Conservation (phyloP, 2,797 vertebrate genomes). For the Euphonia xanthogaster region DNA sequence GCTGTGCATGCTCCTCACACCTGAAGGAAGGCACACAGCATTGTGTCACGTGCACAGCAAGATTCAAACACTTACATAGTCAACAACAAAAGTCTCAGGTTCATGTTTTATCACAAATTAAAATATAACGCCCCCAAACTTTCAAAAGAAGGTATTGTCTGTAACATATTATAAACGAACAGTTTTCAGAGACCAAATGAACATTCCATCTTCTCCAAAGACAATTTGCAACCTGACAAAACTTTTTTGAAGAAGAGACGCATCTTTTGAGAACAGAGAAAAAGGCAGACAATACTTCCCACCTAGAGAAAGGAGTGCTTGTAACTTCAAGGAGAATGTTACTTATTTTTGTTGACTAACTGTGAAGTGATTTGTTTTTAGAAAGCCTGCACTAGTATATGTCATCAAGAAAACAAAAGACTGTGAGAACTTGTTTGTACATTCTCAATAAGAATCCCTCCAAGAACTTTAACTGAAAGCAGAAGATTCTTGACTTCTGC, state of each 20-base stretch:
- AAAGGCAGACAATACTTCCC: neutral
- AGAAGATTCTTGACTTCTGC: neutral
- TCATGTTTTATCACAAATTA: neutral
- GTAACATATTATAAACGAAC: neutral
- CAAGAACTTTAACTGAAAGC: neutral
- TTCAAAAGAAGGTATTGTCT: neutral
- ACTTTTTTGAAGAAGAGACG: neutral
- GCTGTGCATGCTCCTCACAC: slow-evolving; percentile 98
- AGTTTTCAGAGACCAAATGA: neutral
- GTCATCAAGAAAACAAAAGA: neutral
- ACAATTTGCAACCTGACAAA: neutral
- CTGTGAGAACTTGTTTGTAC: neutral
- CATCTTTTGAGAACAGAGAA: neutral
- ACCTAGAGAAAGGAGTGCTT: neutral
- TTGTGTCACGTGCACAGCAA: neutral
- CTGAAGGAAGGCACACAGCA: slow-evolving; percentile 61
- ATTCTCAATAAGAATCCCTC: neutral
- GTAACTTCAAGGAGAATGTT: neutral
- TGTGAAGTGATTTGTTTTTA: neutral
- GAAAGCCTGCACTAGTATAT: neutral
- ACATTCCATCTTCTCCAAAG: neutral
- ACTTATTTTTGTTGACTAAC: neutral
- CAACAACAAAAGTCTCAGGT: neutral
- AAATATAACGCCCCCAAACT: accelerated
- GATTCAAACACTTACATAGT: neutral